Conservation (phyloP, 92 coral and sea anemone species). For the Montipora capitata region DNA sequence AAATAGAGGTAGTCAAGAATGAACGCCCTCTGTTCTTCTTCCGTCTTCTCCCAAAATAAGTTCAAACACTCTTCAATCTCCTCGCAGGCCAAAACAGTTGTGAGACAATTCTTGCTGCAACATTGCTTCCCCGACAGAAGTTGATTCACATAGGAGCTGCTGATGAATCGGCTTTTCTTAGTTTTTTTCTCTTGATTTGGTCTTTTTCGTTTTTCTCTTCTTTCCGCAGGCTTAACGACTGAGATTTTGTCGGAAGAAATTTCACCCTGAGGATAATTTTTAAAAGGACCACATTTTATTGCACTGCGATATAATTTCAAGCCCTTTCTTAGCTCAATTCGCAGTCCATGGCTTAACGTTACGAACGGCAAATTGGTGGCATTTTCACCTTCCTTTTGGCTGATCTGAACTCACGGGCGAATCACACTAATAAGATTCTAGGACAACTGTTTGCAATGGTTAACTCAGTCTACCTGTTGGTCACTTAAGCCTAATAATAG, state of each 20-base stretch:
- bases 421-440: too few species aligned
- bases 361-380: too few species aligned
- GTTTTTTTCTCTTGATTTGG: neutral
- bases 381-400: too few species aligned
- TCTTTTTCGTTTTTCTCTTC: neutral
- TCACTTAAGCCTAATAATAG: too few species aligned
- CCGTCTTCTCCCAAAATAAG: slow-evolving; percentile 2
- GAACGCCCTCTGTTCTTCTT: slow-evolving; percentile 53
- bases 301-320: neutral
- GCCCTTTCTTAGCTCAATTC: too few species aligned
- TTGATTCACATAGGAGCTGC: neutral
- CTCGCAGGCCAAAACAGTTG: neutral
- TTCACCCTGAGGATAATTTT: neutral
- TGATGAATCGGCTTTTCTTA: neutral
- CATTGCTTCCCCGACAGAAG: neutral
- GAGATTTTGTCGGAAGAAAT: too few species aligned
- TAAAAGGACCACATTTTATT: neutral
- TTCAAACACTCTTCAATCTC: neutral
- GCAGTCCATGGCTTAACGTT: too few species aligned
- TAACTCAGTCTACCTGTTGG: too few species aligned
- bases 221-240: too few species aligned
- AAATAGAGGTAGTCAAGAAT: slow-evolving; percentile 30
- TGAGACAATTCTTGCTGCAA: neutral
- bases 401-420: neutral
- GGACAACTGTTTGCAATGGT: too few species aligned